These are phyloP conservation scores for Habrosyne pyritoides DNA, from an alignment of 2,888 invertebrate genomes.

Conservation along the genomic window DNA sequence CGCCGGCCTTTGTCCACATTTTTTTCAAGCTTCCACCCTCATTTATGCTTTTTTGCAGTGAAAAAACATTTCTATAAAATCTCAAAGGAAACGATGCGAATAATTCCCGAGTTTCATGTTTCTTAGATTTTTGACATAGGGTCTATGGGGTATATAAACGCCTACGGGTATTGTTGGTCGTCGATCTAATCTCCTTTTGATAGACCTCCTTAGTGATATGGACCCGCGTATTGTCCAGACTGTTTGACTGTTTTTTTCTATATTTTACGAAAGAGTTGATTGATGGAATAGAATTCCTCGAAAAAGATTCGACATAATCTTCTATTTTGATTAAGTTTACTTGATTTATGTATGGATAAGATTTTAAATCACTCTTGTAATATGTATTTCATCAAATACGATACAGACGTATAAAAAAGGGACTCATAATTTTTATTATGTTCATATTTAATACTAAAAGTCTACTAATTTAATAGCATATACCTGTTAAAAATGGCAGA, in stretches of 20 bases:
- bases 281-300: constrained; percentile 37
- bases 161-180: constrained; percentile 73
- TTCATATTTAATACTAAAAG: background rate
- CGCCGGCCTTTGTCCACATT: constrained; percentile 73
- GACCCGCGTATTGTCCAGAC: constrained; percentile 74
- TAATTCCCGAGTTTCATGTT: constrained; percentile 82
- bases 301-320: background rate
- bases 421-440: no score
- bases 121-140: constrained; percentile 62
- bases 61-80: constrained; percentile 79
- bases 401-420: no score
- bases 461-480: background rate
- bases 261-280: constrained; percentile 67
- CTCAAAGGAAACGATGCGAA: constrained; percentile 82
- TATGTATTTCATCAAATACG: no score
- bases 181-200: constrained; percentile 81
- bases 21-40: constrained; percentile 72
- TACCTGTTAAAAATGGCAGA: background rate
- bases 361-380: no score
- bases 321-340: background rate
- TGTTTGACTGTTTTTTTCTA: constrained; percentile 50
- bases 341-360: background rate
- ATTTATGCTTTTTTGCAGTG: constrained; percentile 77
- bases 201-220: constrained; percentile 73
- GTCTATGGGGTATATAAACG: constrained; percentile 60